Percentiles rank a stretch among this genome's conserved stretches.
Evolutionary conservation across 53 echinoderm and acorn worm genomes (phyloP).

Genomic region (Echinometra lucunter): DNA sequence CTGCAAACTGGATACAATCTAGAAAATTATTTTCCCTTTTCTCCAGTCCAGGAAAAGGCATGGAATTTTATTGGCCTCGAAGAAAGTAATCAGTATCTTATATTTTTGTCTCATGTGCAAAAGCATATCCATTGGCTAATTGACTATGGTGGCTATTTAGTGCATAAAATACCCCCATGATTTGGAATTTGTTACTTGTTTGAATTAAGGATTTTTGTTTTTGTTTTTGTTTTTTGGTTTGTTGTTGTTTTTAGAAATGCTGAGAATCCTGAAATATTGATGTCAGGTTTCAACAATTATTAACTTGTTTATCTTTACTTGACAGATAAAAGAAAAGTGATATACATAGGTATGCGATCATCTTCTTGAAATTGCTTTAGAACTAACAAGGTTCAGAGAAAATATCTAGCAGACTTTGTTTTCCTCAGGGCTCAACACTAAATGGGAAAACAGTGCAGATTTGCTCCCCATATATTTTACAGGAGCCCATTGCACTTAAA

Average conservation of each 20-base stretch:
- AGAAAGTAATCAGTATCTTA: no score
- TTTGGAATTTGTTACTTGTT: no score
- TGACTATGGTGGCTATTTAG: no score
- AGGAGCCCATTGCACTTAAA: not conserved
- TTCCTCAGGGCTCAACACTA: not conserved
- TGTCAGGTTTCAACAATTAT: not conserved
- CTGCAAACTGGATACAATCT: no score
- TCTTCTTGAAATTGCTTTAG: not conserved
- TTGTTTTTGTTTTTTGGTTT: not conserved
- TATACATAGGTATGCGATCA: slow-evolving; percentile 35
- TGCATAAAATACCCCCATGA: no score
- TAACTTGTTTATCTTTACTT: not conserved
- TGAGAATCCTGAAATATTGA: not conserved
- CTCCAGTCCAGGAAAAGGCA: no score
- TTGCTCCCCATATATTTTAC: not conserved
- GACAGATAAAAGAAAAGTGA: slow-evolving; percentile 36
- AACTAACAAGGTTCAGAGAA: slow-evolving; percentile 21
- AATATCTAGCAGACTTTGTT: not conserved
- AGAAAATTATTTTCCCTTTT: no score
- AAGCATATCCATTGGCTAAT: no score
- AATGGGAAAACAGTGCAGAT: not conserved
- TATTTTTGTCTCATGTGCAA: no score
- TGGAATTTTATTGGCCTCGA: no score
- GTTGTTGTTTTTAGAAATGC: not conserved
- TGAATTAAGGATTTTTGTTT: no score